Percentiles rank a stretch among this genome's conserved stretches.
phyloP scores from a whole-genome alignment of 2,113 vertebrate species.

The Myanophis thanlyinensis region DNA sequence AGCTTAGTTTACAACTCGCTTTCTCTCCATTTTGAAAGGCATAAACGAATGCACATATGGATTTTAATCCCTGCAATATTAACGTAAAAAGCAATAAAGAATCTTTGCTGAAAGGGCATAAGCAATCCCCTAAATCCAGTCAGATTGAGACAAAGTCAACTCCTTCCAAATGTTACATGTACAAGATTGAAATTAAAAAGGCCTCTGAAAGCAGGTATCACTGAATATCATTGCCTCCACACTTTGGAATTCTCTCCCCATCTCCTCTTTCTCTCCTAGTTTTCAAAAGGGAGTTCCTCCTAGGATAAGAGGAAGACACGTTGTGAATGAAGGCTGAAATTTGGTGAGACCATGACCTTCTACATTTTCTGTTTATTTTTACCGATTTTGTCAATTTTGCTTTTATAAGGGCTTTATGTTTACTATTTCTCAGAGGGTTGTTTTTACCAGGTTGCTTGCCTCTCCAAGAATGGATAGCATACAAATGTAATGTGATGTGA shows the following conservation, averaged over 20 bases:
- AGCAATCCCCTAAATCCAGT: neutral
- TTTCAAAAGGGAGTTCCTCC: neutral
- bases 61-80: neutral
- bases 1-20: neutral
- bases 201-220: neutral
- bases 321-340: neutral
- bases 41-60: neutral
- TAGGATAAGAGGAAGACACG: neutral
- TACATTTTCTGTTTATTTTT: neutral
- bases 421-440: neutral
- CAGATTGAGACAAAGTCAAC: neutral
- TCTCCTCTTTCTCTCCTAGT: neutral
- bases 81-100: neutral
- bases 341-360: neutral
- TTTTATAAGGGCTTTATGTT: neutral
- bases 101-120: neutral
- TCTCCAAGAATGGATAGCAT: neutral
- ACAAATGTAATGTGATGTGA: neutral
- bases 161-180: neutral
- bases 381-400: neutral
- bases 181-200: neutral
- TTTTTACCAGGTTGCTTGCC: neutral
- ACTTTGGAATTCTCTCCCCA: neutral
- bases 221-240: neutral
- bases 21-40: neutral